Percentiles rank a stretch among this genome's conserved stretches.
Evolutionary conservation across 2,113 vertebrate species (phyloP).

Genomic region (Apodemus sylvaticus): DNA sequence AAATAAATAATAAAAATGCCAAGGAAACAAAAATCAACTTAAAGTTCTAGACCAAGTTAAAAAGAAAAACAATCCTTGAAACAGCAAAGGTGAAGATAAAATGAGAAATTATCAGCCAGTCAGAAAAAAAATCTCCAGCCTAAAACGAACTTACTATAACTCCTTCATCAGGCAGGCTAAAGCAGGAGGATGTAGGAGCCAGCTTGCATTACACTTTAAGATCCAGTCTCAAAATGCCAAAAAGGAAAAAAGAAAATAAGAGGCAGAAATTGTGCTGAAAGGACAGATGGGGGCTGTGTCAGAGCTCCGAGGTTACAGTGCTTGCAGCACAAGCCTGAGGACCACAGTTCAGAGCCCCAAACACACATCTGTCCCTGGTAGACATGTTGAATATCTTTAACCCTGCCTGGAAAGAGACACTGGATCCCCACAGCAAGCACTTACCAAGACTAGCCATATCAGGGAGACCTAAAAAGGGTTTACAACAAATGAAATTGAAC

Average conservation of each 20-base stretch:
- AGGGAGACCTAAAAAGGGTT: neutral
- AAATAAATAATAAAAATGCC: neutral
- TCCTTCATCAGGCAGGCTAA: neutral
- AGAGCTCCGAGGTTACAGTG: neutral
- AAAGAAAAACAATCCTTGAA: neutral
- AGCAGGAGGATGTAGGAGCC: neutral
- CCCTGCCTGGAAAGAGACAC: neutral
- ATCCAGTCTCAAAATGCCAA: neutral
- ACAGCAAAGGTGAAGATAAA: neutral
- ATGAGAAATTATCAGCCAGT: neutral
- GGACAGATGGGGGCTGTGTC: neutral
- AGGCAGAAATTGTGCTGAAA: neutral
- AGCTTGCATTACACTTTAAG: neutral
- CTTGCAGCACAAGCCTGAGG: neutral
- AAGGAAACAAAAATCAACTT: neutral
- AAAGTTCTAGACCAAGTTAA: neutral
- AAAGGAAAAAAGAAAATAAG: neutral
- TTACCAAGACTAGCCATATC: neutral
- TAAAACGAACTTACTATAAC: neutral
- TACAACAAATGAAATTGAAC: neutral
- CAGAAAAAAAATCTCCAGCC: neutral
- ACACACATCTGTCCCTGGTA: neutral
- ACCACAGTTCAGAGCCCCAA: neutral
- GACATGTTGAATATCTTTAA: neutral
- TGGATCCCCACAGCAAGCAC: neutral